These are phyloP conservation scores for Drosophila kikkawai DNA, from an alignment of 1,140 invertebrate species.

Conservation along the genomic window DNA sequence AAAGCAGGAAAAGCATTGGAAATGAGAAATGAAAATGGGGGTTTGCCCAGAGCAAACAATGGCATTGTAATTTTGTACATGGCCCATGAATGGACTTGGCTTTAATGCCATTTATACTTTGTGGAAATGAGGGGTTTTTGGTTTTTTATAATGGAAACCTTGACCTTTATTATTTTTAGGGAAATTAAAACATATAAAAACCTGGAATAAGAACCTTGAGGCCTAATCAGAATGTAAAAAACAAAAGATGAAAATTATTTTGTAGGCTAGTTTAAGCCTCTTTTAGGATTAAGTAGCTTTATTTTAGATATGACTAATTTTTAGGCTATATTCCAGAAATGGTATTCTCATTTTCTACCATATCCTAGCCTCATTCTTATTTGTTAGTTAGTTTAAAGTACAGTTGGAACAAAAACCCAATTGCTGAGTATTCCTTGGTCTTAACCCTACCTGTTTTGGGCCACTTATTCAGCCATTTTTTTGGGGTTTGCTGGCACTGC, in stretches of 20 bases:
- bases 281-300: neutral
- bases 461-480: constrained; percentile 18
- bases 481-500: constrained; percentile 11
- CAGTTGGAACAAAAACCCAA: neutral
- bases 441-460: neutral
- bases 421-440: constrained; percentile 3
- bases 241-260: too few relatives aligned
- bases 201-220: neutral
- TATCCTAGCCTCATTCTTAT: too few relatives aligned
- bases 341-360: too few relatives aligned
- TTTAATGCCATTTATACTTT: neutral
- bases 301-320: neutral
- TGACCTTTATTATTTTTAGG: neutral
- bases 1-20: constrained; percentile 1
- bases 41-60: constrained; percentile 63
- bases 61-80: constrained; percentile 73
- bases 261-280: too few relatives aligned
- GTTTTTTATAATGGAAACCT: neutral
- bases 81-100: constrained; percentile 16
- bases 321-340: too few relatives aligned
- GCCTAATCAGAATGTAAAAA: too few relatives aligned
- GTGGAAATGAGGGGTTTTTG: neutral
- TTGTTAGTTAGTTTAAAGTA: neutral
- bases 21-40: constrained; percentile 7
- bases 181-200: neutral